Evolutionary conservation across 2,113 vertebrate species (phyloP), one percentile per base, ranked within the genome.

Genomic region (Chaetops frenatus): DNA sequence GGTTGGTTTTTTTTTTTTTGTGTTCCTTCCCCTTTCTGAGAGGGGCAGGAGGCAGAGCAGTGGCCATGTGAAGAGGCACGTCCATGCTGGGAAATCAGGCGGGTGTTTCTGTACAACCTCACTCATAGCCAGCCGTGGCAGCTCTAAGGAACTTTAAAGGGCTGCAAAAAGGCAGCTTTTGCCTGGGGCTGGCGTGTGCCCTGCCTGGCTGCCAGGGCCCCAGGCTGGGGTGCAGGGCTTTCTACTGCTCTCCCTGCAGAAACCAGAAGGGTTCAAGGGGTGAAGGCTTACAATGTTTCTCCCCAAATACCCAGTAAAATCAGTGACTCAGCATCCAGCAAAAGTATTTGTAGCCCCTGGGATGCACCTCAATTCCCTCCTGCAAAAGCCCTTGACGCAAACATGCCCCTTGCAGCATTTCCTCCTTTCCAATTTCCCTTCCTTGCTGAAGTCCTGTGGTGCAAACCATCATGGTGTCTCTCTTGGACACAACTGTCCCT

Each of bases 391-490:
- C 1, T 15, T 38, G 38, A 83, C 29, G 33, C 35, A 21, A 88
- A 72, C 1, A 0, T 0, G 0, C 40, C 33, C 33, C n/a, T 88
- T 54, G 27, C 40, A 56, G 45, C 28, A 36, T 33, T 36, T 66
- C 69, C 57, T 65, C 67, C 72, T 69, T 69, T 38, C 48, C 51
- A 13, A 5, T 54, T 70, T 36, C 54, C 50, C 28, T 28, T 48
- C 19, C 48, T 33, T 1, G 0, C 29, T 1, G 0, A n/a, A 54
- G 45, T 36, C n/a, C 45, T 1, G 1, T 2, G 21, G 33, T 11
- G 9, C 4, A 2, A 81, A 51, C 48, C 19, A 3, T 15, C 0
- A 0, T 35, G 5, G 6, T 1, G 6, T 10, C 7, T 33, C 38
- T n/a, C 62, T 11, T 2, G 28, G 42, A 25, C 45, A 36, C 10